Conservation (phyloP, 2,113 vertebrate species). For the Sebastes fasciatus region DNA sequence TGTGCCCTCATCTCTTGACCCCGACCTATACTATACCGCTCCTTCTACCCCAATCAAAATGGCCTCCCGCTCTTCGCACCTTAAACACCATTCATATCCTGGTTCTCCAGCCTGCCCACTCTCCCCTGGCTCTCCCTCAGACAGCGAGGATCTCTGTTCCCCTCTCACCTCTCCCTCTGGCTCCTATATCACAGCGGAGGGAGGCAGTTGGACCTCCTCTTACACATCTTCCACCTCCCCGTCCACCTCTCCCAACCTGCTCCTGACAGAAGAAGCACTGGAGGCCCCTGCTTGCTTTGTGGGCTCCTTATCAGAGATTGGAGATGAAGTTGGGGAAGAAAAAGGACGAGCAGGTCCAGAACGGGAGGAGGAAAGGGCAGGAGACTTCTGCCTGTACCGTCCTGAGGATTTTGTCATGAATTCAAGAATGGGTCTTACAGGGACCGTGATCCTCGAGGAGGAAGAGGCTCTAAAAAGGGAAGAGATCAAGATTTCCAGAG, state of each 20-base stretch:
- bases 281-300: conserved; percentile 83
- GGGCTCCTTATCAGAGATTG: conserved; percentile 82
- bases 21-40: conserved; percentile 92
- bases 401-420: conserved; percentile 61
- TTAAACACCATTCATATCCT: conserved; percentile 78
- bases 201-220: conserved; percentile 92
- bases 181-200: conserved; percentile 95
- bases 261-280: conserved; percentile 84
- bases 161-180: conserved; percentile 93
- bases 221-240: conserved; percentile 88
- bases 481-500: conserved; percentile 61
- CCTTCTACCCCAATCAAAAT: conserved; percentile 92
- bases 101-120: conserved; percentile 81
- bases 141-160: conserved; percentile 87
- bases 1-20: conserved; percentile 81
- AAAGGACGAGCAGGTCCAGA: conserved; percentile 66
- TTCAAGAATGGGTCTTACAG: conserved; percentile 62
- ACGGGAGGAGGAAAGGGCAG: conserved; percentile 72
- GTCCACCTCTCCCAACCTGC: conserved; percentile 90
- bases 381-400: conserved; percentile 65
- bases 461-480: conserved; percentile 71
- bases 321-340: conserved; percentile 83
- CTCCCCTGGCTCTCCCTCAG: conserved; percentile 81
- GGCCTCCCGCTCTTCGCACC: conserved; percentile 75
- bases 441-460: conserved; percentile 70